A percentile compares a stretch with the other conserved stretches of the same genome.
Evolutionary conservation across 1,140 invertebrate genomes (phyloP).

Genomic region (Sminthurinus signatus): DNA sequence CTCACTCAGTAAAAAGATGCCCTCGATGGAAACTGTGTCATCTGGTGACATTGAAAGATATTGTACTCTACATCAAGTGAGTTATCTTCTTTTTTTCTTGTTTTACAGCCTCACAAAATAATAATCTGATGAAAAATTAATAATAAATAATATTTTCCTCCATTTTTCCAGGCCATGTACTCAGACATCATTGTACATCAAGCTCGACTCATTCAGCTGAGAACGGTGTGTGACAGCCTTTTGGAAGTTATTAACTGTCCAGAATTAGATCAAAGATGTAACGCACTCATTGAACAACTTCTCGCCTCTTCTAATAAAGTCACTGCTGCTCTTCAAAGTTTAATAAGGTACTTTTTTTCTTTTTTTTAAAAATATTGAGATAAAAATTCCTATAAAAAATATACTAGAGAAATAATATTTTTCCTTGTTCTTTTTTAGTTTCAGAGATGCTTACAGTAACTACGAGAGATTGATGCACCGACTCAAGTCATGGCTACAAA

Average conservation of each 20-base stretch:
- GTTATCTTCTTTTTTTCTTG: not conserved
- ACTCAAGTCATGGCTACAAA: conserved; percentile 65
- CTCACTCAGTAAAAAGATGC: conserved; percentile 70
- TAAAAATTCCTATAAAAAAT: no score
- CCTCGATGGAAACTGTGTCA: conserved; percentile 66
- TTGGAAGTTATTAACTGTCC: conserved; percentile 64
- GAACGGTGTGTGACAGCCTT: conserved; percentile 64
- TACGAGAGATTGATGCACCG: conserved; percentile 65
- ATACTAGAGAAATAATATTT: no score
- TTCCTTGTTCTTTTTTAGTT: no score
- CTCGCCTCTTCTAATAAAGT: conserved; percentile 65
- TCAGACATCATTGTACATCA: conserved; percentile 69
- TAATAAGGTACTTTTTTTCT: no score
- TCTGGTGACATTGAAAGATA: conserved; percentile 75
- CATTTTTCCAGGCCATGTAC: conserved; percentile 56
- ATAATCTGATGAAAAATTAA: conserved; percentile 71
- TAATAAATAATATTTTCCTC: conserved; percentile 37
- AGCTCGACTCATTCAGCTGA: conserved; percentile 62
- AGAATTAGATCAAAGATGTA: conserved; percentile 61
- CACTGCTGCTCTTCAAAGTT: conserved; percentile 58
- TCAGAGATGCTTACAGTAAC: conserved; percentile 65
- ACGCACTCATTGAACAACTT: conserved; percentile 60
- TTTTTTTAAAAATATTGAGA: no score
- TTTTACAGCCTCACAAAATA: conserved; percentile 50
- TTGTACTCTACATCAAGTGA: conserved; percentile 66